Evolutionary conservation across 2,113 vertebrate species (phyloP).

Genomic region (Oostethus manadensis): DNA sequence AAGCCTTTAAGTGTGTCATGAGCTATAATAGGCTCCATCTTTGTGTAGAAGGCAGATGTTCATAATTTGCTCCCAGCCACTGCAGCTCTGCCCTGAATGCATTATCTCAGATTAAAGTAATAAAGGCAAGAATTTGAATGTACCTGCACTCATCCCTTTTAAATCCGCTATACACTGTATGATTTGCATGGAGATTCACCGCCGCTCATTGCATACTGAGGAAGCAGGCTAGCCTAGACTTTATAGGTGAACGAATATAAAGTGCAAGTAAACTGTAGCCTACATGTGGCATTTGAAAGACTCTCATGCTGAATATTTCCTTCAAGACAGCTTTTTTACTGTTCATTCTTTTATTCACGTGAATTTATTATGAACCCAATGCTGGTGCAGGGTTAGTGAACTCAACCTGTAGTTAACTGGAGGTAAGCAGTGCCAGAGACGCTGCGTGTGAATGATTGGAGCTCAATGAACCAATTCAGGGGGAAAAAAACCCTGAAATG

Average conservation of each 20-base stretch:
- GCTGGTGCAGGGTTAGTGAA: no score
- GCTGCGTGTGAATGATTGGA: no score
- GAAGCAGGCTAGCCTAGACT: background rate
- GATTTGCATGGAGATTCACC: conserved; percentile 3
- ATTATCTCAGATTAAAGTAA: conserved; percentile 49
- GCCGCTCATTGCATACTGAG: background rate
- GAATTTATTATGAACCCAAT: conserved; percentile 4
- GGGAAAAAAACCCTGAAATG: no score
- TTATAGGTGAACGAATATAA: conserved; percentile 14
- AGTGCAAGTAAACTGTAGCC: background rate
- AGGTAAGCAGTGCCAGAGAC: no score
- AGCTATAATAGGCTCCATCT: conserved; percentile 26
- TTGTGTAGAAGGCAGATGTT: conserved; percentile 26
- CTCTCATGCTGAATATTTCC: background rate
- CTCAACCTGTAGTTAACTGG: no score
- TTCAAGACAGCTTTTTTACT: background rate
- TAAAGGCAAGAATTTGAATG: conserved; percentile 28
- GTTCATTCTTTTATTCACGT: background rate
- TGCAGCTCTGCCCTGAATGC: conserved; percentile 24
- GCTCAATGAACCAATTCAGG: no score
- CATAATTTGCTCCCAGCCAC: conserved; percentile 8
- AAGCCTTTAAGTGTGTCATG: conserved; percentile 27
- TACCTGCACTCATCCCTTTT: conserved; percentile 18
- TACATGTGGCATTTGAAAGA: background rate
- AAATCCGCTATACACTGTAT: conserved; percentile 8